Percentiles rank a stretch among this genome's conserved stretches.
Conservation (phyloP, 2,113 vertebrate genomes). For the Typhlomys cinereus region DNA sequence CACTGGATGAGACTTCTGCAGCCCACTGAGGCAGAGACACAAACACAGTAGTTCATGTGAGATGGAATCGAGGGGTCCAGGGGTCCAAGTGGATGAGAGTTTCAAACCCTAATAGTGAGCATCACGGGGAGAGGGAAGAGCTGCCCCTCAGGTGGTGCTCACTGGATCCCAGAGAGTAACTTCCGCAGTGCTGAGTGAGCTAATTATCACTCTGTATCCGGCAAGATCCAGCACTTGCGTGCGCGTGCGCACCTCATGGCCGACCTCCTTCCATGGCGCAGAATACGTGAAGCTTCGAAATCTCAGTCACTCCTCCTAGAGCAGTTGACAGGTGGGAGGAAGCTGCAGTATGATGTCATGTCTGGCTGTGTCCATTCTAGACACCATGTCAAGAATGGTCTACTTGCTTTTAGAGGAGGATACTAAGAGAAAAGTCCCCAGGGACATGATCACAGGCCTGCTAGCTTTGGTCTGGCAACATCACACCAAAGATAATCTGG, state of each 20-base stretch:
- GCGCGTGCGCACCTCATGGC: neutral
- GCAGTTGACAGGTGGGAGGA: neutral
- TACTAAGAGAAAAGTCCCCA: too few species aligned
- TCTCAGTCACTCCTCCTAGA: neutral
- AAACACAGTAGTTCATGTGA: neutral
- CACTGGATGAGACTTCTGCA: neutral
- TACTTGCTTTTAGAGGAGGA: neutral
- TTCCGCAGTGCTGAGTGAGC: accelerated
- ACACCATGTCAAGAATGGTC: too few species aligned
- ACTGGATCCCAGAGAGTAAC: neutral
- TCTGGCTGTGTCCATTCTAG: too few species aligned
- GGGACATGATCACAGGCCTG: neutral
- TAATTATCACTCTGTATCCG: too few species aligned
- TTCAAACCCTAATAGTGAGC: neutral
- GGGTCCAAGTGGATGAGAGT: neutral
- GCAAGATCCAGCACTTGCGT: neutral
- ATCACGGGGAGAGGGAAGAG: neutral
- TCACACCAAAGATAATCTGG: neutral
- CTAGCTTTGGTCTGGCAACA: neutral
- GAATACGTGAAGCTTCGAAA: neutral
- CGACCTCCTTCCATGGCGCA: neutral
- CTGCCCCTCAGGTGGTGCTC: neutral
- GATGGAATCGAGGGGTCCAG: neutral
- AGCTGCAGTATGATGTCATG: neutral
- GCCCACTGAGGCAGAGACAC: neutral